Evolutionary conservation across 1,140 invertebrate genomes (phyloP), one percentile per base, ranked within the genome.

Genomic region (Habropoda laboriosa): DNA sequence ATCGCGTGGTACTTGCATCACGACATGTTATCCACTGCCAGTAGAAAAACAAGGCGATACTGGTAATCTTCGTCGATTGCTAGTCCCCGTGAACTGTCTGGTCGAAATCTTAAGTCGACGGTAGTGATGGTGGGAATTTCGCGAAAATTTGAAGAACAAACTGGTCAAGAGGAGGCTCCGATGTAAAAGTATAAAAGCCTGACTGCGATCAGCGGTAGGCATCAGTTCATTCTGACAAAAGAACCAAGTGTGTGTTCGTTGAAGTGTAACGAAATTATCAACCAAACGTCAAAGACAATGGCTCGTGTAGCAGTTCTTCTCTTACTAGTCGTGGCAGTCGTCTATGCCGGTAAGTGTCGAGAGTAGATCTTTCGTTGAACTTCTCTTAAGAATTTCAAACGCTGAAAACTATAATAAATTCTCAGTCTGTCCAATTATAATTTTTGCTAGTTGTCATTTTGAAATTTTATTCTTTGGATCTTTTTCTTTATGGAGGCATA

Each of bases 161-260:
- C 0, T 12, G 8, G 24, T 32, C 16, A 16, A 13, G n/a, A 12
- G 13, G 30, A n/a, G 55, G 13, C 13, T 21, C 27, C 16, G 27
- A 32, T n/a, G 0, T 38, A 51, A n/a, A 55, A 12, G 47, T 83
- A 85, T 85, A 85, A 61, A 85, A 83, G 42, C 24, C 53, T 24
- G 24, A 27, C 1, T 13, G 1, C 2, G n/a, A 7, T n/a, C 12
- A 7, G 30, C 13, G 10, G 2, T 3, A 21, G 21, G 27, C 68
- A 71, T 30, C 51, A 83, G 27, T 80, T 27, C 18, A 57, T 63
- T 12, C 21, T 21, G 64, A n/a, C 32, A 38, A 27, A 32, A 18
- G 35, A 47, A n/a, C n/a, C n/a, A n/a, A n/a, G n/a, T n/a, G n/a
- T n/a, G n/a, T n/a, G n/a, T n/a, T n/a, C n/a, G n/a, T n/a, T n/a